These are phyloP conservation scores for Hydrocynus forskahlii DNA, from an alignment of 2,797 vertebrate species.

Conservation along the genomic window DNA sequence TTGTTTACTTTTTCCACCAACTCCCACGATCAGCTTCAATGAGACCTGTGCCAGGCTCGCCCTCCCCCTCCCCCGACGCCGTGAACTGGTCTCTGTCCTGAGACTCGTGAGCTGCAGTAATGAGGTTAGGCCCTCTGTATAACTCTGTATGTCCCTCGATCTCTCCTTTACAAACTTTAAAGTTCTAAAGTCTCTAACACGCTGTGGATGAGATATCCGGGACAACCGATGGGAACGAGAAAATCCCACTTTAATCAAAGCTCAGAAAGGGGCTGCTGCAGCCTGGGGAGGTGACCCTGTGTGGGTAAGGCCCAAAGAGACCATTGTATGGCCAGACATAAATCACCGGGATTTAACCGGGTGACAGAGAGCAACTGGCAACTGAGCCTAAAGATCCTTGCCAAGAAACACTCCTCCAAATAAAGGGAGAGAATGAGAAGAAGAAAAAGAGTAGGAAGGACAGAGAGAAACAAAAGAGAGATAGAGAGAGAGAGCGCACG, in stretches of 20 bases:
- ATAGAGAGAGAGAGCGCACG: too few relatives aligned
- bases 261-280: constrained; percentile 9
- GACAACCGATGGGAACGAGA: constrained; percentile 42
- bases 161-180: constrained; percentile 50
- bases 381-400: constrained; percentile 25
- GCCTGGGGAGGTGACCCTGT: constrained; percentile 63
- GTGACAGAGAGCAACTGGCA: constrained; percentile 44
- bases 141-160: not conserved
- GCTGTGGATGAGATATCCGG: constrained; percentile 12
- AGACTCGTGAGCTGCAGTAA: constrained; percentile 11
- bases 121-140: constrained; percentile 1
- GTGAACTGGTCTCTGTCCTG: constrained; percentile 1
- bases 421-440: not conserved
- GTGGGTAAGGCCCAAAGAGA: constrained; percentile 66
- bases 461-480: not conserved
- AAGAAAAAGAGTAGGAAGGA: not conserved
- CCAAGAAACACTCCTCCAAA: constrained; percentile 40
- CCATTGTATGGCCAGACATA: constrained; percentile 72
- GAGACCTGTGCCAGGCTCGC: constrained; percentile 17
- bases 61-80: not conserved
- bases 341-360: constrained; percentile 58
- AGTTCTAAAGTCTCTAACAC: constrained; percentile 1
- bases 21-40: not conserved
- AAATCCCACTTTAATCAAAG: constrained; percentile 56
- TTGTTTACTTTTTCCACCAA: constrained; percentile 2